Evolutionary conservation across 2,888 invertebrate genomes (phyloP), one percentile per base, ranked within the genome.

Genomic region (Eupithecia subumbrata): DNA sequence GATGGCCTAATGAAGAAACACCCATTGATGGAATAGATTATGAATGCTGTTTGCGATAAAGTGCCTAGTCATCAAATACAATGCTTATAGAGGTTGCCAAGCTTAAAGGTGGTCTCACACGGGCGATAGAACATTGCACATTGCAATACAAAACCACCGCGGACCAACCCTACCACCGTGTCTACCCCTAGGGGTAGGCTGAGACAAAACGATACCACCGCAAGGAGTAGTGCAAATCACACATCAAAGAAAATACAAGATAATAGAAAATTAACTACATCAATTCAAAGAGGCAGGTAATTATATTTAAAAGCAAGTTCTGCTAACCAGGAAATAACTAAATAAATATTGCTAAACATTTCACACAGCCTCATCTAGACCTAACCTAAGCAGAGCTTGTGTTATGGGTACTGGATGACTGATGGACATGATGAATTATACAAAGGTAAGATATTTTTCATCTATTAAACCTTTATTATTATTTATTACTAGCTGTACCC

Each of bases 1-100:
- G 60, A 60, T 60, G 11, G n/a, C 9, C 25, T 60, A 25, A 25
- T 14, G 25, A 60, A 25, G 12, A 22, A 60, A 14, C 12, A 14
- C 60, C 25, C 25, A 60, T 87, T 87, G 88, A 90, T 88, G 83
- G 87, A 84, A 85, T 86, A 87, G 86, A 88, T 88, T 87, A 88
- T 86, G 85, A 85, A 85, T 83, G 81, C 84, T 83, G 83, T 85
- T 85, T 85, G 85, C 80, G 40, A 40, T 40, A 40, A 34, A 34
- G 34, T 88, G 85, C 82, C 79, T 71, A 82, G 85, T 88, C 87
- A 87, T 87, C 85, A 80, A 78, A 85, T 83, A 77, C 77, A 75
- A 73, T 52, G 37, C 37, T 56, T 34, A 69, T 16, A 4, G 45
- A 34, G 37, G 25, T 22, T 70, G 64, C 34, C n/a, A 40, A n/a